Conservation (phyloP, 2,113 vertebrate genomes). For the Axis porcinus region DNA sequence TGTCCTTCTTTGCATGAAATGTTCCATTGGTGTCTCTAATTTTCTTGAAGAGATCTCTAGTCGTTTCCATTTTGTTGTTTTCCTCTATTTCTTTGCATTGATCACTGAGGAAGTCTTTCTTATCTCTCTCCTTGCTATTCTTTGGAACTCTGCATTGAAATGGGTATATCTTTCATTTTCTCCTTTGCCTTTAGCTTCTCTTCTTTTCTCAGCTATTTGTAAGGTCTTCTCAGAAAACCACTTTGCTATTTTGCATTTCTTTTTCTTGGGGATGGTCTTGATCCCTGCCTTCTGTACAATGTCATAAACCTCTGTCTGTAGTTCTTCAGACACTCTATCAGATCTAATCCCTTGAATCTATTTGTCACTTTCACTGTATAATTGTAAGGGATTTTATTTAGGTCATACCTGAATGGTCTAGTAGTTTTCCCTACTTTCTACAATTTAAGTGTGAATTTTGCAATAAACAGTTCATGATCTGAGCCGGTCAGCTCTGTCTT, state of each 20-base stretch:
- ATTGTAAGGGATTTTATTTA: neutral
- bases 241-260: neutral
- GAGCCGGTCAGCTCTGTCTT: neutral
- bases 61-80: neutral
- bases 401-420: neutral
- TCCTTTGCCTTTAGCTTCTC: neutral
- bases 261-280: neutral
- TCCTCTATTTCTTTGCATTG: neutral
- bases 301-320: neutral
- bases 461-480: neutral
- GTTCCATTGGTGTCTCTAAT: neutral
- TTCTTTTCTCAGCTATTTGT: neutral
- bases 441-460: neutral
- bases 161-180: neutral
- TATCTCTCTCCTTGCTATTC: neutral
- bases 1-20: neutral
- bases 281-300: neutral
- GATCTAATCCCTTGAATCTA: neutral
- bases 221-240: neutral
- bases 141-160: neutral
- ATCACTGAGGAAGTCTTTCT: neutral
- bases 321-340: neutral
- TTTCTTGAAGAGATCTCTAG: neutral
- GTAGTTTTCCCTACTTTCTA: neutral
- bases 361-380: neutral